A percentile compares a stretch with the other conserved stretches of the same genome.
phyloP scores from a whole-genome alignment of 2,113 vertebrate species.

The Dromiciops gliroides region DNA sequence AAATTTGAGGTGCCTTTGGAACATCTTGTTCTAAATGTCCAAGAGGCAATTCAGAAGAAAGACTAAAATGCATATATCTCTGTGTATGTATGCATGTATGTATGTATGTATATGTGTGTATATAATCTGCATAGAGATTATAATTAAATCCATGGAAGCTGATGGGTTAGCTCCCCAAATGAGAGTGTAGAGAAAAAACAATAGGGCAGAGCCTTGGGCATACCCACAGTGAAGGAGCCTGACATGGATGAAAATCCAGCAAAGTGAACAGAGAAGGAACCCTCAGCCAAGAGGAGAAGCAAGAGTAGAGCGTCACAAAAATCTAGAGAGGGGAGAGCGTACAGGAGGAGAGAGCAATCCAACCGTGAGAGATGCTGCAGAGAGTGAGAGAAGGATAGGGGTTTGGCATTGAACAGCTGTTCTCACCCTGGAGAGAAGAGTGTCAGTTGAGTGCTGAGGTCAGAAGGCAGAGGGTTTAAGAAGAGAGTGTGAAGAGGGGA shows the following conservation, averaged over 20 bases:
- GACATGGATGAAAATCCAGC: neutral
- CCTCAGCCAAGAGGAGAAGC: neutral
- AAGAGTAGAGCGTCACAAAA: neutral
- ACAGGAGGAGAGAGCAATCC: neutral
- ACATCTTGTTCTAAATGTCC: neutral
- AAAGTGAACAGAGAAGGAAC: neutral
- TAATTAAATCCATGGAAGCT: neutral
- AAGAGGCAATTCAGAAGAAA: neutral
- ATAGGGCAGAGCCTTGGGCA: neutral
- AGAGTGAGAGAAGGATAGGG: neutral
- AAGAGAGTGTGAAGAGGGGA: neutral
- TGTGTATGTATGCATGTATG: fast-evolving
- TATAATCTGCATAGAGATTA: neutral
- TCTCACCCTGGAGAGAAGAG: neutral
- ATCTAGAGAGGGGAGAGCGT: neutral
- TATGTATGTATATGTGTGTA: too few relatives aligned
- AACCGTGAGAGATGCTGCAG: neutral
- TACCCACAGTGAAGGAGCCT: neutral
- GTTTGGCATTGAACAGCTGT: neutral
- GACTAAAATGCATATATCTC: neutral
- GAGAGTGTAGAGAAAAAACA: neutral
- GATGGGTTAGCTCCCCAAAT: neutral
- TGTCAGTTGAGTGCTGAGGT: neutral
- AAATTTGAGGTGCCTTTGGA: neutral
- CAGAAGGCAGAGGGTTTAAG: neutral